Evolutionary conservation across 2,797 vertebrate genomes (phyloP), one percentile per base, ranked within the genome.

Genomic region (Pantherophis alleghaniensis): DNA sequence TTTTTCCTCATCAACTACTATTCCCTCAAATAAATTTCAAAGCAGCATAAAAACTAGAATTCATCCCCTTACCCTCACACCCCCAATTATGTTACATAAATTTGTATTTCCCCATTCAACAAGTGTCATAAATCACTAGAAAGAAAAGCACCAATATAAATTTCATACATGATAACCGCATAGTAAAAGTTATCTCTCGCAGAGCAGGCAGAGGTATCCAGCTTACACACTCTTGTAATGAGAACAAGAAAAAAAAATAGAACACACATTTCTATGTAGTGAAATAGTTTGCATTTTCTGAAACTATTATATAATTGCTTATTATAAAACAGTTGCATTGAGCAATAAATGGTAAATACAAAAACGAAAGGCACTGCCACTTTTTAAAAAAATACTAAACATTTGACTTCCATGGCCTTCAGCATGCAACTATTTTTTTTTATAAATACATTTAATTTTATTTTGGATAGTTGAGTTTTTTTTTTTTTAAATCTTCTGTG

Each of bases 291-390:
- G 94, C 92, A 92, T 93, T 95, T 86, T 91, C 94, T 92, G 92
- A 94, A 95, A 90, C 91, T 28, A 88, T 96, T 90, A 92, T 94
- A 96, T 94, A 93, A 93, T 93, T 94, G 92, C 88, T 92, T 92
- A 94, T 95, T 95, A 97, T 96, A 94, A 95, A 97, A 97, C 95
- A 96, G 96, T 92, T 96, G 97, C 97, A 92, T 74, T 74, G n/a
- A 91, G 94, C 60, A 93, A 94, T 91, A 95, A 94, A 95, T 57
- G 96, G 96, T 94, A 96, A 96, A 92, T 97, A 97, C 96, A 96
- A 97, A 97, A 96, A 98, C 94, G 95, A 96, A 98, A 99, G 99
- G 99, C 99, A 99, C 99, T 98, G 98, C 99, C 98, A 97, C 98
- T 98, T 98, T 99, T 98, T 98, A 98, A 24, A 24, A 55, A 89